Conservation (phyloP, 2,113 vertebrate genomes). For the Apteryx owenii region DNA sequence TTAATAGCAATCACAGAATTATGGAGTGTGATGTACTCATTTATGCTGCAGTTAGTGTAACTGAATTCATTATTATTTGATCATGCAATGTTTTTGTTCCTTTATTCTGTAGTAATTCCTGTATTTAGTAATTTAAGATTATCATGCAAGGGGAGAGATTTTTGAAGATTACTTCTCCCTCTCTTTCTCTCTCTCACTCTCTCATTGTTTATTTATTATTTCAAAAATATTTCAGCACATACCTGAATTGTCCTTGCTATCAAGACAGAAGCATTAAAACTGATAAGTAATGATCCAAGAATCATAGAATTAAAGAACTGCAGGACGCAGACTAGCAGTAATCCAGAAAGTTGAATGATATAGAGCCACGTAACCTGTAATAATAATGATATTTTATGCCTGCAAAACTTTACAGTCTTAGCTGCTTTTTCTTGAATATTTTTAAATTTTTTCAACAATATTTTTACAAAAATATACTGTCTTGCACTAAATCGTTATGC, state of each 20-base stretch:
- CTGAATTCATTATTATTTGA: constrained; percentile 15
- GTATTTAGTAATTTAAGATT: constrained; percentile 19
- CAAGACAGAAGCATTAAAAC: constrained; percentile 90
- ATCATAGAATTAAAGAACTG: constrained; percentile 98
- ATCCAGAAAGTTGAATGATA: constrained; percentile 83
- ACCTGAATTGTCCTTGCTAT: constrained; percentile 90
- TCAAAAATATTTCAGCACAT: constrained; percentile 6
- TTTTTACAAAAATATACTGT: neutral
- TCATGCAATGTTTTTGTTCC: constrained; percentile 4
- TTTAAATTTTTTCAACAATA: neutral
- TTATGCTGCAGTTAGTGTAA: neutral
- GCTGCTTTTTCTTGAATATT: neutral
- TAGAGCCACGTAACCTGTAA: constrained; percentile 87
- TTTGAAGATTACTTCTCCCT: neutral
- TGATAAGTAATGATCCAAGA: constrained; percentile 91
- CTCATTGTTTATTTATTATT: neutral
- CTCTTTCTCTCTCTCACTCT: too few species aligned
- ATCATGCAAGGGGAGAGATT: neutral
- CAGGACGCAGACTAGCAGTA: constrained; percentile 90
- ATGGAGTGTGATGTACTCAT: neutral
- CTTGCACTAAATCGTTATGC: neutral
- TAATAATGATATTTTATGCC: neutral
- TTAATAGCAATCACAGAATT: neutral
- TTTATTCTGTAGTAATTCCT: neutral
- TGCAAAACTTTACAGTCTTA: neutral